Conservation (phyloP, 2,888 invertebrate genomes). For the Xestia rhomboidea region DNA sequence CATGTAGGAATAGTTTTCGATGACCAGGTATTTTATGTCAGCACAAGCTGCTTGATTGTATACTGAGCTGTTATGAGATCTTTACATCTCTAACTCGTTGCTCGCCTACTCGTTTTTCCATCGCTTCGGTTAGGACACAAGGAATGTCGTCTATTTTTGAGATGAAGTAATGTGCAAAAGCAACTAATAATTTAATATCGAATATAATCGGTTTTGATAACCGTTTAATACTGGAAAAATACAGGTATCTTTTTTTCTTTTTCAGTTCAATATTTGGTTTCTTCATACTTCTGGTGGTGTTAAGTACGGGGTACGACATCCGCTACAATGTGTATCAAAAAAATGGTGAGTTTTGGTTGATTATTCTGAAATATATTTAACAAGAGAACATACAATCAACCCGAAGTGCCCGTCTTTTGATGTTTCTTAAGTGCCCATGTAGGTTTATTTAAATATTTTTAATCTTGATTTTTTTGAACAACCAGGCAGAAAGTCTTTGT, state of each 20-base stretch:
- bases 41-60: too few species aligned
- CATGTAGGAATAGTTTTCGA: too few species aligned
- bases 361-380: not conserved
- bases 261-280: conserved; percentile 73
- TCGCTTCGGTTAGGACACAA: not conserved
- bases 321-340: conserved; percentile 61
- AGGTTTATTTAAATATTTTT: not conserved
- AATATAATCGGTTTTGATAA: not conserved
- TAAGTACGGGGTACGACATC: conserved; percentile 77
- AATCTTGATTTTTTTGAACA: too few species aligned
- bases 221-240: not conserved
- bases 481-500: too few species aligned
- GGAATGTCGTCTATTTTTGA: not conserved
- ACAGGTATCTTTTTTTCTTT: conserved; percentile 41
- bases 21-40: too few species aligned
- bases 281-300: conserved; percentile 71
- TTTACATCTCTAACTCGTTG: too few species aligned
- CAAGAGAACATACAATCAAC: not conserved
- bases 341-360: conserved; percentile 63
- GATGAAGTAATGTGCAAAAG: not conserved
- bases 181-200: not conserved
- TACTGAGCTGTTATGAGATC: too few species aligned
- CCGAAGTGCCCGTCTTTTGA: too few species aligned
- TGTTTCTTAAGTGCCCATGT: not conserved
- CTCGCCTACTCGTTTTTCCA: too few species aligned